Conservation (phyloP, 2,797 vertebrate species). For the Tachyglossus aculeatus region DNA sequence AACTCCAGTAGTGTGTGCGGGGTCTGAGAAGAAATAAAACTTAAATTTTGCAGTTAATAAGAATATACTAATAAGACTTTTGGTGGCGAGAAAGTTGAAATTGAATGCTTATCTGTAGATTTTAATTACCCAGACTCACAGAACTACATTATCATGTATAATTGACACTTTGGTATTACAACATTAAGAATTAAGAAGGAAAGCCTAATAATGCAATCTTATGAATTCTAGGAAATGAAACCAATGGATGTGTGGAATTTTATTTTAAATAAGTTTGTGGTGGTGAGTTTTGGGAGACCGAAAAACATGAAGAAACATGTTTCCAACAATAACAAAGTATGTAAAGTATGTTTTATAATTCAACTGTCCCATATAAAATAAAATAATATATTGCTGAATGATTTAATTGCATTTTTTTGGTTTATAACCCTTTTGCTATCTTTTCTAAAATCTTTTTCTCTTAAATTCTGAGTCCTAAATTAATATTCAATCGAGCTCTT, state of each 20-base stretch:
- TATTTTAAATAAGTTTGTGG: constrained; percentile 4
- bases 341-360: no score
- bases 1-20: not conserved
- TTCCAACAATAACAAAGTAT: no score
- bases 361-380: no score
- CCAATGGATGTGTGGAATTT: not conserved
- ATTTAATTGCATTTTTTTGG: not conserved
- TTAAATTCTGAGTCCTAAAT: not conserved
- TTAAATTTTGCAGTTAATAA: no score
- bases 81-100: not conserved
- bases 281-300: not conserved
- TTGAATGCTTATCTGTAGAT: not conserved
- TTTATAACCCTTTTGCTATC: not conserved
- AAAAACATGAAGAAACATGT: no score
- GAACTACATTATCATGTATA: not conserved
- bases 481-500: not conserved
- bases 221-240: not conserved
- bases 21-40: not conserved
- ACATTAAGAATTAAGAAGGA: not conserved
- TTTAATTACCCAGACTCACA: not conserved
- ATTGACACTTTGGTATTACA: not conserved
- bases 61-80: no score
- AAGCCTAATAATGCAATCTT: not conserved
- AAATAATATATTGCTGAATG: no score
- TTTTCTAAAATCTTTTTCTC: not conserved